A percentile compares a stretch with the other conserved stretches of the same genome.
Evolutionary conservation across 2,888 invertebrate species (phyloP).

Genomic region (Xestia rhomboidea): DNA sequence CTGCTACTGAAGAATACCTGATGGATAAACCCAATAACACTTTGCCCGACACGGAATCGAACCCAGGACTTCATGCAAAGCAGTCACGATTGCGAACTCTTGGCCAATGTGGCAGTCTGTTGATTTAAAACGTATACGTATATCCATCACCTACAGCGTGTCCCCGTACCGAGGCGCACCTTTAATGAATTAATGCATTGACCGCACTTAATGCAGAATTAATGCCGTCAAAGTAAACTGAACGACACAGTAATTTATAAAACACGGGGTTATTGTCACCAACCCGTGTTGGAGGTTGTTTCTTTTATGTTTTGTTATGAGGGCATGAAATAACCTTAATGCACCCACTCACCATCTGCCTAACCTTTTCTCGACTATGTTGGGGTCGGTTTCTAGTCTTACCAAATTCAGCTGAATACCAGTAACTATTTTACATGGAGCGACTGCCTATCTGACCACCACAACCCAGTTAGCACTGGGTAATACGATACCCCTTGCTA

Average conservation of each 20-base stretch:
- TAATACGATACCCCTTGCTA: too few species aligned
- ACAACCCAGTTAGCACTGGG: neutral
- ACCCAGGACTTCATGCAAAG: too few species aligned
- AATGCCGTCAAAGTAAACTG: conserved; percentile 23
- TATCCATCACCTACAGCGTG: conserved; percentile 11
- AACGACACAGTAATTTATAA: conserved; percentile 17
- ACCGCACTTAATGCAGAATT: conserved; percentile 31
- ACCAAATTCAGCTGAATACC: neutral
- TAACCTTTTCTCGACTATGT: neutral
- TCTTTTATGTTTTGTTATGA: neutral
- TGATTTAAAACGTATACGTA: too few species aligned
- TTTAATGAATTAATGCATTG: conserved; percentile 28
- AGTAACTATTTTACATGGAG: neutral
- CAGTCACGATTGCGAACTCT: too few species aligned
- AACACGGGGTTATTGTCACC: neutral
- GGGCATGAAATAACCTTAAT: neutral
- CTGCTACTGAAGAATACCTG: too few species aligned
- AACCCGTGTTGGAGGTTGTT: neutral
- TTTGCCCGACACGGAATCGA: too few species aligned
- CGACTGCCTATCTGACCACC: neutral
- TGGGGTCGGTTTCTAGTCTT: neutral
- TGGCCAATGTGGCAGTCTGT: neutral
- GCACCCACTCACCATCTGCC: neutral
- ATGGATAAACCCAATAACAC: too few species aligned
- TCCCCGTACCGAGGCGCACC: neutral